phyloP scores from a whole-genome alignment of 2,797 vertebrate genomes.

The Muscicapa comitata region DNA sequence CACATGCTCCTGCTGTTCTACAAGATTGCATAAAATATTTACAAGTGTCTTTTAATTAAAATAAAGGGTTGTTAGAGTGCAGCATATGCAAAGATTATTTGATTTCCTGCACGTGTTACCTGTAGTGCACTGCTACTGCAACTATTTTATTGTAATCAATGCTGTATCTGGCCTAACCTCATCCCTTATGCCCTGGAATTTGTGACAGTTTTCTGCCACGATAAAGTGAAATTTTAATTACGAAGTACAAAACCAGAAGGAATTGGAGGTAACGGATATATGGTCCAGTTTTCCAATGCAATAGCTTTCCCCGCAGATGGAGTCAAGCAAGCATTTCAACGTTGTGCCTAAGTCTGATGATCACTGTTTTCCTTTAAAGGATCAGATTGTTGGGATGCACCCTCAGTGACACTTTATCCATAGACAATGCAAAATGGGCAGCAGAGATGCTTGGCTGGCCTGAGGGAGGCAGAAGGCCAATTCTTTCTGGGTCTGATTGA shows the following conservation, averaged over 20 bases:
- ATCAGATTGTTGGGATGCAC: background rate
- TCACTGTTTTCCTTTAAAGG: background rate
- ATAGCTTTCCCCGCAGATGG: background rate
- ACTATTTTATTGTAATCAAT: background rate
- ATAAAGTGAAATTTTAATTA: background rate
- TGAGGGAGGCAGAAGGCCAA: background rate
- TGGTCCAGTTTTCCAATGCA: background rate
- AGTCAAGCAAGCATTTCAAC: accelerated
- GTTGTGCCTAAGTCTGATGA: background rate
- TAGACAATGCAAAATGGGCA: background rate
- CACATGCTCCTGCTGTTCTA: background rate
- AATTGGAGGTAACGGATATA: background rate
- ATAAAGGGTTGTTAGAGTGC: background rate
- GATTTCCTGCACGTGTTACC: background rate
- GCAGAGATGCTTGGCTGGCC: background rate
- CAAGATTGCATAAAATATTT: background rate
- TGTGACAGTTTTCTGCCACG: background rate
- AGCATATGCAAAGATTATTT: background rate
- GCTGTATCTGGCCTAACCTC: background rate
- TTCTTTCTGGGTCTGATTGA: background rate
- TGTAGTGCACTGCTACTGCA: background rate
- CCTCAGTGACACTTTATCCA: background rate
- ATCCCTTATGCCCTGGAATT: background rate
- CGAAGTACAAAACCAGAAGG: background rate
- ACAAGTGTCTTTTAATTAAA: background rate